Evolutionary conservation across 2,113 vertebrate species (phyloP).

Genomic region (Patagioenas fasciata): DNA sequence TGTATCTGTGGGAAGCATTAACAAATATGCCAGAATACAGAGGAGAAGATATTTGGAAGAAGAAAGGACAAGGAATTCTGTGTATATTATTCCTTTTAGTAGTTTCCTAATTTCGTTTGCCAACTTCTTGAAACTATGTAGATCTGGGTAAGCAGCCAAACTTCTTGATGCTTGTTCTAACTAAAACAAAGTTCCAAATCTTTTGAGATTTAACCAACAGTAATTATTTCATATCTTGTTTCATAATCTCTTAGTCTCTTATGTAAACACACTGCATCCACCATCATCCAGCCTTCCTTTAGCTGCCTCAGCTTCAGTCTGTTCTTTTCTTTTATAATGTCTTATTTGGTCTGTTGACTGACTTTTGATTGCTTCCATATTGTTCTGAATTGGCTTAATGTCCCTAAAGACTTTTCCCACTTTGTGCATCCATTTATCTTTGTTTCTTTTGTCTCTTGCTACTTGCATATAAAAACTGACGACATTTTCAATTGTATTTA

Average conservation of each 20-base stretch:
- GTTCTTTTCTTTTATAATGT: conserved; percentile 54
- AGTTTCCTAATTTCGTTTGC: neutral
- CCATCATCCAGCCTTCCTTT: conserved; percentile 19
- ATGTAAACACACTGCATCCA: conserved; percentile 35
- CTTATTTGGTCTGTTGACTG: conserved; percentile 62
- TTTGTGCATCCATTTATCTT: conserved; percentile 66
- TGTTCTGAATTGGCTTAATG: conserved; percentile 64
- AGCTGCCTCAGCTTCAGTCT: conserved; percentile 6
- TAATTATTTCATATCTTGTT: conserved; percentile 52
- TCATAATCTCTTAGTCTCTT: conserved; percentile 13
- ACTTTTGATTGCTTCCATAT: conserved; percentile 74
- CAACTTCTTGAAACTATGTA: neutral
- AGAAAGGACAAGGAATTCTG: neutral
- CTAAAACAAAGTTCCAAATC: neutral
- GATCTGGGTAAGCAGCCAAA: neutral
- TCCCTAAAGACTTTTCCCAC: conserved; percentile 57
- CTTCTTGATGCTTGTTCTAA: neutral
- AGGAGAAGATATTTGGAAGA: neutral
- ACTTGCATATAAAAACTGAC: conserved; percentile 54
- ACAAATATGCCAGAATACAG: neutral
- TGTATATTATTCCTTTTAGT: neutral
- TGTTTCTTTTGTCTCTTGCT: conserved; percentile 65
- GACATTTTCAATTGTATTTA: conserved; percentile 62
- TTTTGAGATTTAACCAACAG: conserved; percentile 21
- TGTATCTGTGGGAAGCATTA: neutral